Percentiles rank a stretch among this genome's conserved stretches.
These are phyloP conservation scores for Lutjanus argentimaculatus DNA, from an alignment of 2,797 vertebrate species.

Conservation along the genomic window DNA sequence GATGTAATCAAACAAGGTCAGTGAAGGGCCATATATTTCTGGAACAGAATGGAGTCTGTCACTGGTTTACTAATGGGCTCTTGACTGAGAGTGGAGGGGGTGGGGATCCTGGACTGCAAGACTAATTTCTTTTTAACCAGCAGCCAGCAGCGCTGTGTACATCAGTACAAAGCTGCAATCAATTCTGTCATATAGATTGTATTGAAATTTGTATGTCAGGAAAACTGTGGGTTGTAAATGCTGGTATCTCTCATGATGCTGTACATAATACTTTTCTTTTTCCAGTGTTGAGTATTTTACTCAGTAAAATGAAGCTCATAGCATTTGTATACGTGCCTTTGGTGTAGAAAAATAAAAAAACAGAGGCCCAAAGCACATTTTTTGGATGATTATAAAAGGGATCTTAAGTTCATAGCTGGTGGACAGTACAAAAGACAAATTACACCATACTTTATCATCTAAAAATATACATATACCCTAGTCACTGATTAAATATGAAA, in stretches of 20 bases:
- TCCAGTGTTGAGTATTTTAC: neutral
- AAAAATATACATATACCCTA: neutral
- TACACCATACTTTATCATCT: neutral
- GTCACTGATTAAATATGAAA: constrained; percentile 6
- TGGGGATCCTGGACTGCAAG: constrained; percentile 41
- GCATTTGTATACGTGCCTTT: neutral
- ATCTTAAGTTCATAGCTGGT: neutral
- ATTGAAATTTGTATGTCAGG: constrained; percentile 34
- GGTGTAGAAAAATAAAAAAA: constrained; percentile 7
- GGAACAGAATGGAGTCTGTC: constrained; percentile 73
- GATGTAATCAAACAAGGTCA: constrained; percentile 78
- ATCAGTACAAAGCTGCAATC: constrained; percentile 49
- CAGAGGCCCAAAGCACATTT: neutral
- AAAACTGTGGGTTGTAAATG: neutral
- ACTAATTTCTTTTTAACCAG: constrained; percentile 66
- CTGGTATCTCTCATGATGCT: constrained; percentile 8
- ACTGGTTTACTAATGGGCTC: constrained; percentile 77
- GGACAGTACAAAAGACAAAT: neutral
- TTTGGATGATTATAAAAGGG: too few species aligned
- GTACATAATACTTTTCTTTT: neutral
- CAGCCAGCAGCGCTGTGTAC: constrained; percentile 41
- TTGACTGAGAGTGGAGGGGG: constrained; percentile 63
- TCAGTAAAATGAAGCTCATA: neutral
- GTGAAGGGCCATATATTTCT: constrained; percentile 76
- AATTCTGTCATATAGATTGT: constrained; percentile 22